Conservation (phyloP, 2,797 vertebrate species). For the Xyrichtys novacula region DNA sequence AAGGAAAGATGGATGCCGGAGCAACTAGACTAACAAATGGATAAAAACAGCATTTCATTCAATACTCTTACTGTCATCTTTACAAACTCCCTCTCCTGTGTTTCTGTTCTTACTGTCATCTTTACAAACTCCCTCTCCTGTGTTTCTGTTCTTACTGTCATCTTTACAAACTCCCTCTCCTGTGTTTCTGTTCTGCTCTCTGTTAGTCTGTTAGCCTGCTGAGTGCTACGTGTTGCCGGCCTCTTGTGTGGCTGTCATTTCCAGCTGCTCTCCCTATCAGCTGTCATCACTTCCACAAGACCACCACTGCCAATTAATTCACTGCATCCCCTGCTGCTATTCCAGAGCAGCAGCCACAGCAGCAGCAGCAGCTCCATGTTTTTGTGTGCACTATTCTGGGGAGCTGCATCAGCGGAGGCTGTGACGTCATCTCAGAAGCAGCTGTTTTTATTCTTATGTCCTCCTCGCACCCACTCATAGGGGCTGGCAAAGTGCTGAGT, state of each 20-base stretch:
- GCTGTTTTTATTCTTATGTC: conserved; percentile 77
- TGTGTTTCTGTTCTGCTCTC: conserved; percentile 38
- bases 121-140: too few relatives aligned
- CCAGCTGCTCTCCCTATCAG: conserved; percentile 80
- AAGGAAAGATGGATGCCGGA: too few relatives aligned
- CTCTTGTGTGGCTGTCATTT: conserved; percentile 55
- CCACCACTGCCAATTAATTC: conserved; percentile 73
- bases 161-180: conserved; percentile 25
- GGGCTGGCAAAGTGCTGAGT: conserved; percentile 68
- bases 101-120: too few relatives aligned
- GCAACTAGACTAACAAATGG: too few relatives aligned
- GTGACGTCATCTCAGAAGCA: conserved; percentile 69
- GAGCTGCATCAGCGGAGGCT: conserved; percentile 71
- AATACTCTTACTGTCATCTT: too few relatives aligned
- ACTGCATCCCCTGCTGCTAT: conserved; percentile 48
- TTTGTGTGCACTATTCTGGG: conserved; percentile 69
- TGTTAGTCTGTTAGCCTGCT: conserved; percentile 37
- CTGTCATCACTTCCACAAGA: conserved; percentile 76
- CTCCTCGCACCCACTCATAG: conserved; percentile 55
- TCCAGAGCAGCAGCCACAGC: conserved; percentile 52
- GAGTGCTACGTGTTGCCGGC: conserved; percentile 47
- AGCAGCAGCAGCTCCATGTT: conserved; percentile 54
- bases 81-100: too few relatives aligned
- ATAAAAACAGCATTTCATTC: too few relatives aligned
- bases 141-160: too few relatives aligned